Conservation (phyloP, 1,140 invertebrate genomes). For the Tetragnatha versicolor region DNA sequence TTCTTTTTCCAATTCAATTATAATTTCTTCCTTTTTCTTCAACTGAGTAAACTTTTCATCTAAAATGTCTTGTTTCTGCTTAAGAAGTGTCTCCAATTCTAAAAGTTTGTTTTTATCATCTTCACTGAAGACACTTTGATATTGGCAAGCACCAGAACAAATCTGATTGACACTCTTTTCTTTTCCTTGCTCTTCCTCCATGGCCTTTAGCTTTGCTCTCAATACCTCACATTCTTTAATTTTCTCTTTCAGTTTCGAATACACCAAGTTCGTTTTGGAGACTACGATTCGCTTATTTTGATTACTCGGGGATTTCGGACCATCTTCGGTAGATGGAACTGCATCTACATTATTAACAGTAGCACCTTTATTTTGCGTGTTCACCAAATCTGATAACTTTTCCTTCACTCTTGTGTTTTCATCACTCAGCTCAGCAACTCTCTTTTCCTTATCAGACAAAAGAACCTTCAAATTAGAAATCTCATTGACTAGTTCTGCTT, state of each 20-base stretch:
- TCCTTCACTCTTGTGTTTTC: slow-evolving; percentile 16
- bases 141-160: background rate
- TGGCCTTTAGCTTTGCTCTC: no score
- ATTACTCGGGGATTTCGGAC: background rate
- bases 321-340: background rate
- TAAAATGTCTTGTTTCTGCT: slow-evolving; percentile 7
- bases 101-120: slow-evolving; percentile 21
- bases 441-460: slow-evolving; percentile 2
- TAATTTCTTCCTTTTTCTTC: slow-evolving; percentile 60
- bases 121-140: no score
- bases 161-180: background rate
- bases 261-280: slow-evolving; percentile 22
- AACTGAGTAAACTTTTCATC: slow-evolving; percentile 49
- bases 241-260: slow-evolving; percentile 44
- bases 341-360: background rate
- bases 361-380: background rate
- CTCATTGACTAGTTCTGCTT: slow-evolving; percentile 56
- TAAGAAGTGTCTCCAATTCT: slow-evolving; percentile 51
- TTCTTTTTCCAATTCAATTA: slow-evolving; percentile 65
- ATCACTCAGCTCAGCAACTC: slow-evolving; percentile 3
- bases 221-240: slow-evolving; percentile 57
- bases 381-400: background rate
- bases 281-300: background rate
- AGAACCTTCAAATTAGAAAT: slow-evolving; percentile 53
- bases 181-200: slow-evolving; percentile 8